Percentiles rank a stretch among this genome's conserved stretches.
Conservation (phyloP, 1,140 invertebrate genomes). For the Trigoniulus corallinus region DNA sequence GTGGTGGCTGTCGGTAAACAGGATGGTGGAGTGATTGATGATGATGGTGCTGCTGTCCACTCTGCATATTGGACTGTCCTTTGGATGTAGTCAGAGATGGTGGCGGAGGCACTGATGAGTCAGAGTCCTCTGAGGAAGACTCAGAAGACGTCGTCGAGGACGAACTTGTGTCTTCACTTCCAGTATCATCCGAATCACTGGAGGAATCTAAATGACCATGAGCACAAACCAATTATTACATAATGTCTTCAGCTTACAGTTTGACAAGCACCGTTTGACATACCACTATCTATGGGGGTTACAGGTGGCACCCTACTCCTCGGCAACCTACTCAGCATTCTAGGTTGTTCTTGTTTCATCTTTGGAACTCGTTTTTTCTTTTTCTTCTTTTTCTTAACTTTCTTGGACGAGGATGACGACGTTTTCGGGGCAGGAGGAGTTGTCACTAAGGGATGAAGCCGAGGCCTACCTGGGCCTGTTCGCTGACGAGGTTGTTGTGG, state of each 20-base stretch:
- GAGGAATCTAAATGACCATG: not conserved
- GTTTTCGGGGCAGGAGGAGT: no score
- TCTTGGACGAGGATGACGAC: no score
- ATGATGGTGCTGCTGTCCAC: not conserved
- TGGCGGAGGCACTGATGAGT: not conserved
- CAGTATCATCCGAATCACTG: not conserved
- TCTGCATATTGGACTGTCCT: not conserved
- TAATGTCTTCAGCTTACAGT: no score
- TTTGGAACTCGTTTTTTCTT: not conserved
- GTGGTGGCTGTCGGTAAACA: not conserved
- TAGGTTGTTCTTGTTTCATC: not conserved
- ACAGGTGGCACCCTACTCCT: not conserved
- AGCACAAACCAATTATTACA: not conserved
- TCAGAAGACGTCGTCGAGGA: not conserved
- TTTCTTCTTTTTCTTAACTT: not conserved
- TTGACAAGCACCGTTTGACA: not conserved
- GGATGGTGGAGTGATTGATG: not conserved
- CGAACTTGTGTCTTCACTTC: not conserved
- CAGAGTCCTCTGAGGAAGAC: not conserved
- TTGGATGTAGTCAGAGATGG: not conserved
- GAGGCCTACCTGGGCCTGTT: not conserved
- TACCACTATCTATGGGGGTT: not conserved
- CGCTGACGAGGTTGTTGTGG: not conserved
- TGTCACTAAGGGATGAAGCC: no score
- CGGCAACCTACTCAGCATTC: not conserved